phyloP scores from a whole-genome alignment of 2,113 vertebrate species.

The Picathartes gymnocephalus region DNA sequence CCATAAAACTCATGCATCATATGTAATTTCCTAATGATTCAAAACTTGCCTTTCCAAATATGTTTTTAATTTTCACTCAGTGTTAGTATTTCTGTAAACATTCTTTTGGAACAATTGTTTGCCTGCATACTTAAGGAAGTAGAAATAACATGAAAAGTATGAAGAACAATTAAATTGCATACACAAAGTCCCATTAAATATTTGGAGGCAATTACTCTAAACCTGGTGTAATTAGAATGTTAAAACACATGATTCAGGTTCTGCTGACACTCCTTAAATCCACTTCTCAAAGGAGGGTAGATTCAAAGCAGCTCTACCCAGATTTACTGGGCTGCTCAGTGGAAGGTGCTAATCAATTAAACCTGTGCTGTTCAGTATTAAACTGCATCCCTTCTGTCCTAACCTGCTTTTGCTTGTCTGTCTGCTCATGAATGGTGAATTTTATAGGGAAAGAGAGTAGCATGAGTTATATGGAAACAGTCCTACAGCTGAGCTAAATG shows the following conservation, averaged over 20 bases:
- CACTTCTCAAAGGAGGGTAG: not conserved
- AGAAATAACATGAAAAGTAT: not conserved
- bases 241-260: not conserved
- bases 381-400: not conserved
- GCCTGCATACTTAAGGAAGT: not conserved
- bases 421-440: not conserved
- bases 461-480: not conserved
- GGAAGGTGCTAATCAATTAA: not conserved
- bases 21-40: not conserved
- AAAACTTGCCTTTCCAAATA: not conserved
- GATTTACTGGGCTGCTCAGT: not conserved
- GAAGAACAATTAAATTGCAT: not conserved
- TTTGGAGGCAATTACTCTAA: not conserved
- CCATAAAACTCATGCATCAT: not conserved
- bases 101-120: not conserved
- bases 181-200: not conserved
- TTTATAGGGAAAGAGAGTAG: not conserved
- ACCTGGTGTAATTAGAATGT: not conserved
- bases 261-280: not conserved
- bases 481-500: not conserved
- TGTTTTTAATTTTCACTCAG: not conserved
- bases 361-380: not conserved
- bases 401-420: not conserved
- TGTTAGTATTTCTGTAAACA: not conserved
- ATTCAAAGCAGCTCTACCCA: not conserved